These are phyloP conservation scores for Dallia pectoralis DNA, from an alignment of 2,797 vertebrate species.

Conservation along the genomic window DNA sequence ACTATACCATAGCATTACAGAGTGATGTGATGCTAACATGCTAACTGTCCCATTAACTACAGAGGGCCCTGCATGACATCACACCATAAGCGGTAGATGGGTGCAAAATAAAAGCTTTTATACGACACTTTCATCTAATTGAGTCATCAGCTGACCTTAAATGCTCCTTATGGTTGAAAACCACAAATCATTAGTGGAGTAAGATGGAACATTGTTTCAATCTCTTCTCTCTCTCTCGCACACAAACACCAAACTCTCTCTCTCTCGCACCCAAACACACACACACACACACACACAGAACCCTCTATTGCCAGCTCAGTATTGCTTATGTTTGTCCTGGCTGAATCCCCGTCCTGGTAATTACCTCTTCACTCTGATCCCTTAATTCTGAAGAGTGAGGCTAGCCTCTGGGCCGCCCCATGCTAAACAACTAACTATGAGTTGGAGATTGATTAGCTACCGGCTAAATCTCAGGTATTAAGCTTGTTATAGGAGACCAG, in stretches of 20 bases:
- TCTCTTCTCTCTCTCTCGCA: not conserved
- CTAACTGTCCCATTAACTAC: no score
- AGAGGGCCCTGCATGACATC: not conserved
- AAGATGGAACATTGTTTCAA: not conserved
- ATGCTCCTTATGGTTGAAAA: not conserved
- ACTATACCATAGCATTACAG: no score
- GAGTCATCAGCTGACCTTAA: not conserved
- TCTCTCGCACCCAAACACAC: not conserved
- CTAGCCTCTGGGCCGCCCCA: slow-evolving; percentile 48
- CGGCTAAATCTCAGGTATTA: slow-evolving; percentile 64
- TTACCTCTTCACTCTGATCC: slow-evolving; percentile 63
- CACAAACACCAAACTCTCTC: not conserved
- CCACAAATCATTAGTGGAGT: not conserved
- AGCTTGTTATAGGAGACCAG: slow-evolving; percentile 61
- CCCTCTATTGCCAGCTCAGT: not conserved
- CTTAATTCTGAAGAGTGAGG: slow-evolving; percentile 47
- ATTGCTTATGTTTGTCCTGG: slow-evolving; percentile 12
- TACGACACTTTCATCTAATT: not conserved
- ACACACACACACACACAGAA: not conserved
- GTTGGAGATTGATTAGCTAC: slow-evolving; percentile 73
- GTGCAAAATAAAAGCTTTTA: not conserved
- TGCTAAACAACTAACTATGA: slow-evolving; percentile 69
- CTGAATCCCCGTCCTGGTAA: slow-evolving; percentile 49
- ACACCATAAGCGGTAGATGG: not conserved
- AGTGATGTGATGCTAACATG: no score